Base-by-base conservation (phyloP, 1,140 invertebrate genomes). In the Phymastichus coffea region DNA sequence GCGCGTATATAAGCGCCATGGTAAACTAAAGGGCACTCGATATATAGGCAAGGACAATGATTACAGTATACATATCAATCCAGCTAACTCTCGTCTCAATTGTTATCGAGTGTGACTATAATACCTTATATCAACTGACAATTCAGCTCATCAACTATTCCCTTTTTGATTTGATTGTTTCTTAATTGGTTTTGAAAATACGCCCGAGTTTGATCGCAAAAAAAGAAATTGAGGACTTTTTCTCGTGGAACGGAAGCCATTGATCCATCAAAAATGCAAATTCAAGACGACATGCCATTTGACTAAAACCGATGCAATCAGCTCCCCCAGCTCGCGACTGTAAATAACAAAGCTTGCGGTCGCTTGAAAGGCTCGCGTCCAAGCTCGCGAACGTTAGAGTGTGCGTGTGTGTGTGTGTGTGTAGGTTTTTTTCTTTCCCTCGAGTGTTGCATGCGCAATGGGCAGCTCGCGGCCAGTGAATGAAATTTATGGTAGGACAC, bases 21-120 rank as follows among this genome's bases (percentile, higher is more conserved):
- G 49, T 25, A 22, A 35, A 28, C 26, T 20, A 58, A 58, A 58
- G 38, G 40, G 48, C 38, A 33, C 47, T 58, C 40, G 47, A 58
- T 33, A n/a, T n/a, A n/a, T n/a, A n/a, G 38, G 14, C 28, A 58
- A 35, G 52, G 57, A 58, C 57, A 58, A 58, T 58, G 38, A 43
- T 48, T 44, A 8, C 25, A 44, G 20, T 26, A 19, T 57, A 41
- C 26, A 52, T 20, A 51, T 37, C 10, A 2, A 43, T 1, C 52
- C 25, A 40, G 44, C 1, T n/a, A 33, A 37, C 38, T 30, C 38
- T 33, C 30, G 51, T 28, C 47, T 22, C 22, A n/a, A 40, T 17
- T 30, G 35, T n/a, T 33, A 28, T 20, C 43, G 25, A 33, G 23
- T n/a, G n/a, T 37, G 10, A 40, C 44, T 23, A 37, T 7, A 14